Evolutionary conservation across 2,888 invertebrate species (phyloP).

Genomic region (Globia sparganii): DNA sequence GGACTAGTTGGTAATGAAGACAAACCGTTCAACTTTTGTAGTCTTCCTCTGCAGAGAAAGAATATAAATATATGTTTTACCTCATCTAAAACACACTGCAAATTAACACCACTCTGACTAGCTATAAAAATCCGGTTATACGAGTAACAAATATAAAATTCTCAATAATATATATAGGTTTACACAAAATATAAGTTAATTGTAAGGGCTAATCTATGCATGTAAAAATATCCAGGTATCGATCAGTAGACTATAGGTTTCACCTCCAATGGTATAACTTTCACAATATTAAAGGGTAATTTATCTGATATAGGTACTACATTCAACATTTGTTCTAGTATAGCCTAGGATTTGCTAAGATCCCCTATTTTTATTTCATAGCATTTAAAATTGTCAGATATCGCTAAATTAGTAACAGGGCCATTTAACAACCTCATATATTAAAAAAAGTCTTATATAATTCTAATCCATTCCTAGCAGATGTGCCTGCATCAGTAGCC

Average conservation of each 20-base stretch:
- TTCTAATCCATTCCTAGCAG: not conserved
- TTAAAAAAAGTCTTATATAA: conserved; percentile 4
- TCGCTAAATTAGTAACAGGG: not conserved
- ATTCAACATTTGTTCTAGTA: conserved; percentile 1
- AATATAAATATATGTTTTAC: conserved; percentile 6
- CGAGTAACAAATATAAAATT: not conserved
- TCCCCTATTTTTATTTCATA: not conserved
- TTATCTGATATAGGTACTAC: not conserved
- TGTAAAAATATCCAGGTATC: not conserved
- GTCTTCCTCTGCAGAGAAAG: not conserved
- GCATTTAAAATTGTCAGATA: not conserved
- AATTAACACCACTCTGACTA: conserved; percentile 16
- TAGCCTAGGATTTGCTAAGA: not conserved
- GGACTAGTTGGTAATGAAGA: conserved; percentile 44
- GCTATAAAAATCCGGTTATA: not conserved
- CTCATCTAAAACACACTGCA: not conserved
- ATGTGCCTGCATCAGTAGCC: conserved; percentile 9
- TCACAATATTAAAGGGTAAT: not conserved
- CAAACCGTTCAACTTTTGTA: conserved; percentile 9
- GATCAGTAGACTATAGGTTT: not conserved
- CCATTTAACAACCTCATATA: not conserved
- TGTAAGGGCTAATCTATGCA: not conserved
- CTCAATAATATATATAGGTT: not conserved
- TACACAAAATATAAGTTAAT: not conserved
- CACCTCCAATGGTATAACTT: not conserved